Evolutionary conservation across 2,113 vertebrate species (phyloP).

Genomic region (Alosa alosa): DNA sequence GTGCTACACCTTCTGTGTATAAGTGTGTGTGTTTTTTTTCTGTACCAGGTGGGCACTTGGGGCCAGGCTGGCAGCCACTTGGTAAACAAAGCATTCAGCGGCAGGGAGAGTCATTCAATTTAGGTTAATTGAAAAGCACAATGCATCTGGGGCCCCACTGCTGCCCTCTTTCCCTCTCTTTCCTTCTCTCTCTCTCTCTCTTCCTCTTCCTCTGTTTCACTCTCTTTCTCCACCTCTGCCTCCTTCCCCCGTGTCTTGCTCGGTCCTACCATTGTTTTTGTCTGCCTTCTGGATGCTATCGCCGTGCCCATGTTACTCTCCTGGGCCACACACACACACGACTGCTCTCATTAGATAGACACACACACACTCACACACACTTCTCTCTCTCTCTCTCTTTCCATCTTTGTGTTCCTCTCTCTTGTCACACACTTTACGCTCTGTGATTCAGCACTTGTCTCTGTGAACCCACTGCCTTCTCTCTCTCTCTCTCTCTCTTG

Average conservation of each 20-base stretch:
- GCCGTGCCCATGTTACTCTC: slow-evolving; percentile 24
- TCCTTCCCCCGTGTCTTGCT: not conserved
- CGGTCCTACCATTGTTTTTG: not conserved
- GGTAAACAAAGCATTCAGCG: slow-evolving; percentile 51
- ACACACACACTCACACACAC: not conserved
- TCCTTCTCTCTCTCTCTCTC: not conserved
- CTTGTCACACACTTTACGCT: not conserved
- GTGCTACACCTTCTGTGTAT: not conserved
- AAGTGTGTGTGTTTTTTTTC: not conserved
- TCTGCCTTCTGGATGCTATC: slow-evolving; percentile 33
- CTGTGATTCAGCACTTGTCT: not conserved
- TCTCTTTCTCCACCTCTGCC: not conserved
- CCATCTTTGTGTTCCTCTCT: not conserved
- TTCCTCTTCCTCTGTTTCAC: not conserved
- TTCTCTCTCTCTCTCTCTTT: not conserved
- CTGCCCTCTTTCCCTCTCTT: slow-evolving; percentile 15
- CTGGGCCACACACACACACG: slow-evolving; percentile 18
- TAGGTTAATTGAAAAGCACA: slow-evolving; percentile 61
- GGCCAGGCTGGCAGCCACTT: slow-evolving; percentile 32
- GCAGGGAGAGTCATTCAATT: slow-evolving; percentile 53
- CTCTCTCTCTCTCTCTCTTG: slow-evolving; percentile 4
- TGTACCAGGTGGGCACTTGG: slow-evolving; percentile 37
- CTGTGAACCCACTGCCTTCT: not conserved
- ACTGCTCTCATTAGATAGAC: slow-evolving; percentile 29
- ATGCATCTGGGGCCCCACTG: slow-evolving; percentile 31